Percentiles rank a stretch among this genome's conserved stretches.
phyloP scores from a whole-genome alignment of 2,888 invertebrate species.

The Xanthostigma xanthostigma region DNA sequence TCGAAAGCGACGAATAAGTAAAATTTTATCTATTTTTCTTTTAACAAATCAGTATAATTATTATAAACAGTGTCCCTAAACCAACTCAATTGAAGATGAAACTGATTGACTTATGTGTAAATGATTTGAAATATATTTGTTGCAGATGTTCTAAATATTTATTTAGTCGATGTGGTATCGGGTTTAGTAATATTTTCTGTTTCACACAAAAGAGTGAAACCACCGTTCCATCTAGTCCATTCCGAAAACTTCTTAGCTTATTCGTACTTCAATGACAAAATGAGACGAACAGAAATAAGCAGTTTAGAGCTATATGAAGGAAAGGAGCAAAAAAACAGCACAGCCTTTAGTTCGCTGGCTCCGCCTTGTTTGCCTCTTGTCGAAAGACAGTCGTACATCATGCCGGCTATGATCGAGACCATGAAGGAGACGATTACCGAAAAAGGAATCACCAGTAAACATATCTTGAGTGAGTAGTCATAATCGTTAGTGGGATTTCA shows the following conservation, averaged over 20 bases:
- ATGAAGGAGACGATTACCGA: slow-evolving; percentile 84
- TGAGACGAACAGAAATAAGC: slow-evolving; percentile 80
- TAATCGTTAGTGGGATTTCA: neutral
- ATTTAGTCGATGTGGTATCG: slow-evolving; percentile 80
- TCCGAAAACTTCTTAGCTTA: slow-evolving; percentile 96
- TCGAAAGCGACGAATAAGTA: too few species aligned
- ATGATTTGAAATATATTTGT: slow-evolving; percentile 9
- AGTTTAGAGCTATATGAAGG: slow-evolving; percentile 94
- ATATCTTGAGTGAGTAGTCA: slow-evolving; percentile 51
- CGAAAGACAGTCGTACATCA: slow-evolving; percentile 76
- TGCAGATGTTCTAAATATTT: slow-evolving; percentile 64
- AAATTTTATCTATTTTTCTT: too few species aligned
- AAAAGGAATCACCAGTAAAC: slow-evolving; percentile 78
- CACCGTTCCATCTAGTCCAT: slow-evolving; percentile 78
- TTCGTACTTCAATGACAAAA: slow-evolving; percentile 85
- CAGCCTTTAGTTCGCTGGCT: slow-evolving; percentile 75
- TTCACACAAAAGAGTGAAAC: slow-evolving; percentile 69
- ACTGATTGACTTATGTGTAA: neutral
- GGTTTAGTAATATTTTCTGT: slow-evolving; percentile 76
- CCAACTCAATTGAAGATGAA: too few species aligned
- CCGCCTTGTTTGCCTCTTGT: slow-evolving; percentile 58
- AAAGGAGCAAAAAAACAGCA: slow-evolving; percentile 64
- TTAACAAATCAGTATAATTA: too few species aligned
- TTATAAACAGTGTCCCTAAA: too few species aligned
- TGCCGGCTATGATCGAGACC: slow-evolving; percentile 62